phyloP scores from a whole-genome alignment of 1,140 invertebrate species.

The Vollenhovia emeryi region DNA sequence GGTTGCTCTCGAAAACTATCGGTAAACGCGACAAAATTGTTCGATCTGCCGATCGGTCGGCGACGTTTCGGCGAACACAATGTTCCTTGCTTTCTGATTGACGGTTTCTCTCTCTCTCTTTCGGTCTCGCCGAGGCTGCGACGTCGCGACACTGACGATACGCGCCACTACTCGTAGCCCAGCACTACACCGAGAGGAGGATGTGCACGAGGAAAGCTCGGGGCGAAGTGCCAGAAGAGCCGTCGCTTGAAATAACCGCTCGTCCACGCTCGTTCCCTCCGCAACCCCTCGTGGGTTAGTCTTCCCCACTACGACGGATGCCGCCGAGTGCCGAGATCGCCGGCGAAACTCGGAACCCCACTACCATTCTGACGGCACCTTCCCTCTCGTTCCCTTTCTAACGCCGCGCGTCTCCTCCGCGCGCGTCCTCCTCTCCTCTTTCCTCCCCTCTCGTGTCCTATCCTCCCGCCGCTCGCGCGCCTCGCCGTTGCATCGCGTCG shows the following conservation, averaged over 20 bases:
- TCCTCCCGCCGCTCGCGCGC: not conserved
- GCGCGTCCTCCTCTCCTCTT: not conserved
- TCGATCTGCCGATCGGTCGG: not conserved
- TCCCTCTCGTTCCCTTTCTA: conserved; percentile 30
- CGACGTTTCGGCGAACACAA: no score
- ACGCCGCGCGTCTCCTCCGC: not conserved
- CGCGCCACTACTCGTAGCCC: conserved; percentile 52
- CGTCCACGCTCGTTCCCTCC: conserved; percentile 76
- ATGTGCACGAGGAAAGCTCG: conserved; percentile 82
- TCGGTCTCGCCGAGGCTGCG: conserved; percentile 22
- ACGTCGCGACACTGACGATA: conserved; percentile 68
- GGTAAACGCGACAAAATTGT: not conserved
- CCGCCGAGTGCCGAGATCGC: conserved; percentile 40
- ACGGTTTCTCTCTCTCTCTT: not conserved
- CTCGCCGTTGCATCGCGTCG: conserved; percentile 5
- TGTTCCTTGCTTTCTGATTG: not conserved
- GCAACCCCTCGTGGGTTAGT: conserved; percentile 69
- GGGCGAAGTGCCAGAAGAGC: conserved; percentile 82
- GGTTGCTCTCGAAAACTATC: not conserved
- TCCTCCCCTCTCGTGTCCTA: not conserved
- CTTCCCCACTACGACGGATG: conserved; percentile 59
- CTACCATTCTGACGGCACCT: conserved; percentile 25
- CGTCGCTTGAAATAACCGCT: conserved; percentile 85
- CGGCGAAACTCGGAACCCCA: conserved; percentile 59
- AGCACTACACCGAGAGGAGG: conserved; percentile 72